Evolutionary conservation across 2,888 invertebrate genomes (phyloP).

Genomic region (Luffia ferchaultella): DNA sequence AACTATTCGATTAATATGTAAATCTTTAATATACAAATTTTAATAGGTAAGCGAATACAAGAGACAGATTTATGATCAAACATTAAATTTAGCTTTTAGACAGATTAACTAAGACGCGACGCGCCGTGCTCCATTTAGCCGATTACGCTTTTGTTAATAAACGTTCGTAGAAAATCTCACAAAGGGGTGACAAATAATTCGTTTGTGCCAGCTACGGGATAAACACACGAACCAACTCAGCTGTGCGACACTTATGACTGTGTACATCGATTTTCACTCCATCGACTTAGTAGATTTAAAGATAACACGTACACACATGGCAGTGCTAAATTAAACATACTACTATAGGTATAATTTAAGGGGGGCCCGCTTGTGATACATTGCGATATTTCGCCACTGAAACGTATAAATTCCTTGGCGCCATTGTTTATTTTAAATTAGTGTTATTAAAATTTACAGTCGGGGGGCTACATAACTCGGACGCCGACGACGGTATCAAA

Average conservation of each 20-base stretch:
- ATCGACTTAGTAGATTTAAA: no score
- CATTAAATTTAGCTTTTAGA: conserved; percentile 38
- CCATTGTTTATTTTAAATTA: neutral
- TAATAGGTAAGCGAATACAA: conserved; percentile 12
- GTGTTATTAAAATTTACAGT: neutral
- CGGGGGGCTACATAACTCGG: neutral
- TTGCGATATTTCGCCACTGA: neutral
- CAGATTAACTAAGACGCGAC: conserved; percentile 36
- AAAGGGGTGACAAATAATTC: conserved; percentile 55
- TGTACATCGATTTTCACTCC: no score
- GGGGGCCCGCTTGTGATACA: neutral
- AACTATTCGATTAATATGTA: neutral
- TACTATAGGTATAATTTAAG: no score
- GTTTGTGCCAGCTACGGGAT: conserved; percentile 19
- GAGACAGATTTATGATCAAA: conserved; percentile 35
- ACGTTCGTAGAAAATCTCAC: conserved; percentile 32
- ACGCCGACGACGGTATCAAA: neutral
- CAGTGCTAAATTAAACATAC: no score
- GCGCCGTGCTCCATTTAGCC: conserved; percentile 41
- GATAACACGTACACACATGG: no score
- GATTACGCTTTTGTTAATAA: conserved; percentile 56
- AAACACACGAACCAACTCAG: neutral
- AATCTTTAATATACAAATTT: conserved; percentile 1
- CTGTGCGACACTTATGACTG: no score
- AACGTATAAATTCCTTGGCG: neutral